Evolutionary conservation across 1,140 invertebrate genomes (phyloP).

Genomic region (Atopsyche davidsoni): DNA sequence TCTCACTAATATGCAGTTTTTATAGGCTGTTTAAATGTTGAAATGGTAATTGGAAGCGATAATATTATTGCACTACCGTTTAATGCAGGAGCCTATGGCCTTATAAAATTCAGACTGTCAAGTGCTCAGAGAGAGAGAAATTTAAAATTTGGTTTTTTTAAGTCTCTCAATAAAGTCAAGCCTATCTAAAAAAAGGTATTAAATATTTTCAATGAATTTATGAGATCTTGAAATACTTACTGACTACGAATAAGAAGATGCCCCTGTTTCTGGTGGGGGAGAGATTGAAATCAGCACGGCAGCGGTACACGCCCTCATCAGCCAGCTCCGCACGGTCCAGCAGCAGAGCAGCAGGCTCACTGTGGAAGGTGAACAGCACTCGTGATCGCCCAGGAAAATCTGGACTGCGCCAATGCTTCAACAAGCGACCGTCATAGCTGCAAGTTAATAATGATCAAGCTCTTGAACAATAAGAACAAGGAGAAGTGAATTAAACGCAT

Average conservation of each 20-base stretch:
- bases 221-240: conserved; percentile 60
- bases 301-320: conserved; percentile 66
- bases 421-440: conserved; percentile 46
- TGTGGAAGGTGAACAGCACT: conserved; percentile 48
- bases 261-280: conserved; percentile 66
- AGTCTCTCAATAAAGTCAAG: too few species aligned
- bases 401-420: conserved; percentile 44
- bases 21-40: conserved; percentile 17
- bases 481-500: too few species aligned
- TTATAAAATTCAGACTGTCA: too few species aligned
- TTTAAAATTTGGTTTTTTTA: too few species aligned
- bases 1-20: conserved; percentile 5
- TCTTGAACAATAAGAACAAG: too few species aligned
- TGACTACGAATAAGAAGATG: conserved; percentile 67
- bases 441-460: conserved; percentile 15
- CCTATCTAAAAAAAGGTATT: too few species aligned
- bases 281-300: conserved; percentile 66
- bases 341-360: conserved; percentile 50
- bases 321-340: conserved; percentile 51
- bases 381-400: conserved; percentile 48
- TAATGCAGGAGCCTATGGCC: too few species aligned
- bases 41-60: too few species aligned
- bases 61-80: too few species aligned
- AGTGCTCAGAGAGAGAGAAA: too few species aligned
- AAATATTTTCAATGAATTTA: conserved; percentile 14